Evolutionary conservation across 2,888 invertebrate species (phyloP), one percentile per base, ranked within the genome.

Genomic region (Nysson spinosus): DNA sequence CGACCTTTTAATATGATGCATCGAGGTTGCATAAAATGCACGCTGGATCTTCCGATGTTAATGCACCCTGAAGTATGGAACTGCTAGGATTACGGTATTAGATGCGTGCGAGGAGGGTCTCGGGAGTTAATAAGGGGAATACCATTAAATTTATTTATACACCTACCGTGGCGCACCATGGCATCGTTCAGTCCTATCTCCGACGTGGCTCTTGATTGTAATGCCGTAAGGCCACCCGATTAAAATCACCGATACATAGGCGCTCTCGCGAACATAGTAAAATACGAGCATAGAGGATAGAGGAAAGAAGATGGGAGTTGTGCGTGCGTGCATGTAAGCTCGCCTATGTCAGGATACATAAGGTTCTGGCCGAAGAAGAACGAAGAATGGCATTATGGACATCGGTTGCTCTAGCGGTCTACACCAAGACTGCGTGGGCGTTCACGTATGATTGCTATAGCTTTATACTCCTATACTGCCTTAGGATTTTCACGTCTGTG

Each of bases 201-300:
- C 30, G 30, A 30, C 51, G 49, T 47, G 49, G 47, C 58, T 44
- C 50, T 35, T 61, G 61, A 62, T 62, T 61, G 61, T 56, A 56
- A 70, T 70, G 44, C 70, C 56, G 46, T 57, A 43, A 63, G 61
- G 67, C 61, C 46, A 42, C 35, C 60, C 72, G 77, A 77, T 77
- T 77, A 73, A 77, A 75, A 72, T 73, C 64, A 57, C 63, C 72
- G 64, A 64, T 66, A 63, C 66, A 69, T 42, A 62, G 39, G 24
- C 9, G 47, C 42, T 39, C 37, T 16, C 9, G 39, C 24, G 16
- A 52, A 35, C 22, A 19, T 39, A 60, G 58, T 63, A 69, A 69
- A 67, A 50, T 58, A 34, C 50, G 12, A 7, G 9, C n/a, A 17
- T 12, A 39, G 19, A 30, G 17, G 40, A 17, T 16, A 26, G 34